phyloP scores from a whole-genome alignment of 2,888 invertebrate genomes.

The Notodonta dromedarius region DNA sequence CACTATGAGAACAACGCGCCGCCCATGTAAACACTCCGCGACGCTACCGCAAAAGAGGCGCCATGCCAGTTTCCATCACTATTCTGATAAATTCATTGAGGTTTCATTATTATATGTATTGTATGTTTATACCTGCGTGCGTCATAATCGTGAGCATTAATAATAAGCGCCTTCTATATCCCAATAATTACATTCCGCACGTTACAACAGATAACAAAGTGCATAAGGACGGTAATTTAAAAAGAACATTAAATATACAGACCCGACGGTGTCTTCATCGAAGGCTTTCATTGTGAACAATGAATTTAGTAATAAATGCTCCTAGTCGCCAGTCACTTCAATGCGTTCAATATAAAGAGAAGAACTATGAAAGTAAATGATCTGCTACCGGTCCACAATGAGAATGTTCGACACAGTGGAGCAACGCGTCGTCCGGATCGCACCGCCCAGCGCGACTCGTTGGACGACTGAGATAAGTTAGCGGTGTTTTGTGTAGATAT shows the following conservation, averaged over 20 bases:
- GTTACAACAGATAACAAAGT: neutral
- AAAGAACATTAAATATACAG: slow-evolving; percentile 12
- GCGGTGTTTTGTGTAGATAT: slow-evolving; percentile 36
- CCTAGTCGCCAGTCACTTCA: slow-evolving; percentile 5
- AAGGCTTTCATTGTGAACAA: slow-evolving; percentile 29
- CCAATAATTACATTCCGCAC: neutral
- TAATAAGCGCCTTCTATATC: neutral
- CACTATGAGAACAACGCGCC: too few relatives aligned
- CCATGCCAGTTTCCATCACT: too few relatives aligned
- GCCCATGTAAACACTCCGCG: too few relatives aligned
- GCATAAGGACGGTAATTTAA: neutral
- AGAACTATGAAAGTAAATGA: slow-evolving; percentile 15
- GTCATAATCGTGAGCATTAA: neutral
- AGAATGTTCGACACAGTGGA: slow-evolving; percentile 11
- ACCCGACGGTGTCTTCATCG: slow-evolving; percentile 35
- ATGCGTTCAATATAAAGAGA: slow-evolving; percentile 8
- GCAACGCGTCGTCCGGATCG: slow-evolving; percentile 20
- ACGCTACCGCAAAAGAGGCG: too few relatives aligned
- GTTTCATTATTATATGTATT: too few relatives aligned
- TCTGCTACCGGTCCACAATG: neutral
- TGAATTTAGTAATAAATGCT: slow-evolving; percentile 6
- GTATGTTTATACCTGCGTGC: too few relatives aligned
- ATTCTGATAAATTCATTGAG: too few relatives aligned
- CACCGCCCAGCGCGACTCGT: slow-evolving; percentile 17
- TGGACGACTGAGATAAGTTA: slow-evolving; percentile 25